Base-by-base conservation (phyloP, 1,140 invertebrate species). In the Cydia strobilella region DNA sequence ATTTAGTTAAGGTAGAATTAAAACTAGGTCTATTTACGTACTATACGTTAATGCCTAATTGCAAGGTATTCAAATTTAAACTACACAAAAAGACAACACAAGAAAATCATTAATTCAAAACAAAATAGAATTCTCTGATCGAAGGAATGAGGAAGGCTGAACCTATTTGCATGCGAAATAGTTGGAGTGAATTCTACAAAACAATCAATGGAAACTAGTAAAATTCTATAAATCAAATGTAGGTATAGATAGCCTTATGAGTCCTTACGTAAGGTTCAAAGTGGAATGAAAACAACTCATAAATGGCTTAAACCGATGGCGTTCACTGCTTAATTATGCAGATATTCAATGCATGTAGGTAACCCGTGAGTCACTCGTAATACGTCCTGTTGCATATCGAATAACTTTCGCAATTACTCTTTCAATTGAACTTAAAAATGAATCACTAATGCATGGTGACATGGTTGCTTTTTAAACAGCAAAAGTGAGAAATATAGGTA, bases 291-390 rank as follows among this genome's bases (percentile, higher is more conserved):
- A 20, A 18, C 51, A 54, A n/a, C n/a, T 18, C 48, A 18, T 20
- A 59, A 23, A 59, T 59, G 18, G 18, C 15, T 59, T 59, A 59
- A 59, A 59, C 54, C 23, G 54, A 59, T 23, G 54, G 54, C 10
- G 54, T 23, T 59, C 54, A 23, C 54, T 23, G 54, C 10, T 59
- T 69, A 69, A 69, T 69, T 69, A 69, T 69, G 65, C 65, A 69
- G 35, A 39, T 69, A 69, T 69, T 39, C 65, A 18, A 1, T 69
- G 65, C 65, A 15, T 35, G 65, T 18, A 39, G 13, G 65, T 18
- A 23, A 7, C 18, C 20, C 9, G 65, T 35, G 65, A 65, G 63
- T 69, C 65, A 69, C 27, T 59, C 54, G 51, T n/a, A 66, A 13
- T 39, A 15, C 62, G 65, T 69, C 25, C 27, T 69, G 65, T 42